Base-by-base conservation (phyloP, 2,113 vertebrate species). In the Lichenostomus cassidix region DNA sequence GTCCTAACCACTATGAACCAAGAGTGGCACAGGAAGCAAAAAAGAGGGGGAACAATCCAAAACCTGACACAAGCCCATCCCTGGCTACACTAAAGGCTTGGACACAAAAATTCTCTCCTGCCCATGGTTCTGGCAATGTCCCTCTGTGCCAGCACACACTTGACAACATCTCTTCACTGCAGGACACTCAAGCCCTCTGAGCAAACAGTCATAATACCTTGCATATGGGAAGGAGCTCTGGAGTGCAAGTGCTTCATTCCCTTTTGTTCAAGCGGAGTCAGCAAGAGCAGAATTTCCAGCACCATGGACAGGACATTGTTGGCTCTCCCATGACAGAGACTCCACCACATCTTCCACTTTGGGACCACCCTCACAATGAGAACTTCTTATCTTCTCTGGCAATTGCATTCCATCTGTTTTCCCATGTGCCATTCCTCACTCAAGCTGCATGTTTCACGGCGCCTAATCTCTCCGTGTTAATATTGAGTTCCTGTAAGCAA, bases 41-140 rank as follows among this genome's bases (percentile, higher is more conserved):
- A 7, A 41, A 41, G 39, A 3, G 15, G 29, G 3, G 2, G 1
- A 49, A 22, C 3, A 9, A n/a, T 41, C 14, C 18, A 15, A 28
- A 59, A 49, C 21, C 11, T n/a, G 28, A 18, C 21, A 18, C 29
- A n/a, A 14, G 19, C 23, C 3, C 27, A 49, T 11, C 42, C 28
- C 4, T 7, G 49, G 14, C 35, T n/a, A 4, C 27, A 19, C 9
- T 5, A 41, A n/a, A 22, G 23, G 3, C 18, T 39, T 68, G 17
- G 23, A 59, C 18, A 28, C 14, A 41, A 23, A 10, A 49, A 1
- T n/a, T 24, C 35, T 59, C 22, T 69, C 42, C 28, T 39, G n/a
- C 14, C 58, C n/a, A 7, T 4, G 35, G 13, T 13, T 27, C 29
- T 27, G 17, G 10, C 8, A 39, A 33, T 22, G 3, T 18, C 22